Evolutionary conservation across 2,113 vertebrate species (phyloP), one percentile per base, ranked within the genome.

Genomic region (Ceyx margarethae): DNA sequence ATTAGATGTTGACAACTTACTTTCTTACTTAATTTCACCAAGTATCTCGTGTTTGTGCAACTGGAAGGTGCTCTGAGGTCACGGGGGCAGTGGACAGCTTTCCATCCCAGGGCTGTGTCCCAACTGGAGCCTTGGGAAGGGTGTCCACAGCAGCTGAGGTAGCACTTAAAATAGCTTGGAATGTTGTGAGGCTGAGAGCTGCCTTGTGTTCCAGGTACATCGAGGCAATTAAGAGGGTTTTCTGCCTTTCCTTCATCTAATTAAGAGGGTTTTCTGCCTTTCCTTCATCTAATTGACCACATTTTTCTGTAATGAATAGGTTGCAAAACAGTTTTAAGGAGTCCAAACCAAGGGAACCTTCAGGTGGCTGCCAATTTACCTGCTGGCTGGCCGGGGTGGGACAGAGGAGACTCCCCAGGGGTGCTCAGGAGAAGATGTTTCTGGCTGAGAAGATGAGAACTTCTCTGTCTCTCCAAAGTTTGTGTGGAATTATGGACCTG

Each of bases 251-350:
- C 54, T 56, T 68, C 54, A 51, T 48, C 67, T 68, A 68, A 85
- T 88, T 80, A 77, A 85, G 60, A 61, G 23, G 28, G 29, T 28
- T 93, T 76, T 90, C 88, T 85, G 82, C 26, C 67, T 82, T 65
- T 15, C 18, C 54, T 56, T 68, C 54, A 51, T 48, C 67, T 68
- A 68, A 85, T 88, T 80, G 77, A 62, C 42, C 43, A 50, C 81
- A 45, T 86, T 86, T 93, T 93, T 66, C 73, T 26, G 14, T 75
- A 81, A 89, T 89, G 48, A 79, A 64, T 64, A 26, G 2, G 10
- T 89, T 92, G 78, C 74, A 87, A 75, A 75, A 94, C 1, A 46
- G 26, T 66, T 73, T 73, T 13, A 22, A 75, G 61, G 31, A 31
- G 48, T 67, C 40, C 8, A 29, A 60, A 54, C 61, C 7, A 33